A percentile compares a stretch with the other conserved stretches of the same genome.
These are phyloP conservation scores for Muricea muricata DNA, from an alignment of 92 coral and sea anemone genomes.

Conservation along the genomic window DNA sequence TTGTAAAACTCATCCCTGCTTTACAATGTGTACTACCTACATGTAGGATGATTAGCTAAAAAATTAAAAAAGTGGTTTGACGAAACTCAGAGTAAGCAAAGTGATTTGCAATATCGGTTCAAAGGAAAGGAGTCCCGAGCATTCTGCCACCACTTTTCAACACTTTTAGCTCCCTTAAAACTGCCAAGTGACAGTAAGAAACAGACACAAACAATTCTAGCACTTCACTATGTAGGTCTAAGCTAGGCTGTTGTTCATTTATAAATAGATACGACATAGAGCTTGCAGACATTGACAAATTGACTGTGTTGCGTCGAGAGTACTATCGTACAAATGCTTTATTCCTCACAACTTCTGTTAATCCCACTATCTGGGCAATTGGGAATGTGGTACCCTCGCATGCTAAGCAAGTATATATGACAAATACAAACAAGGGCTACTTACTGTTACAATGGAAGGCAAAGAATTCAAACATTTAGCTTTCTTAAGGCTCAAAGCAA, in stretches of 20 bases:
- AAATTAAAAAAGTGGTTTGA: slow-evolving; percentile 53
- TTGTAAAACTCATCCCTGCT: too few species aligned
- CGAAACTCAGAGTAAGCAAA: too few species aligned
- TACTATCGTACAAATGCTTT: slow-evolving; percentile 65
- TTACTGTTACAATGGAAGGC: slow-evolving; percentile 78
- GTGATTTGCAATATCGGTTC: too few species aligned
- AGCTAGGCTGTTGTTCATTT: slow-evolving; percentile 51
- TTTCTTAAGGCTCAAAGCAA: too few species aligned
- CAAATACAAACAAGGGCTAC: slow-evolving; percentile 64
- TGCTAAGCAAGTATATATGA: slow-evolving; percentile 59
- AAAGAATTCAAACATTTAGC: slow-evolving; percentile 66
- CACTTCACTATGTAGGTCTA: slow-evolving; percentile 53
- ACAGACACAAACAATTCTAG: too few species aligned
- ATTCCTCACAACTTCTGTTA: slow-evolving; percentile 61
- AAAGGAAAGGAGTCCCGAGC: too few species aligned
- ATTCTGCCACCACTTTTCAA: too few species aligned
- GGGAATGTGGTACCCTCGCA: slow-evolving; percentile 66
- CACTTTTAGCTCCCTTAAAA: too few species aligned
- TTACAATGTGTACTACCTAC: slow-evolving; percentile 6
- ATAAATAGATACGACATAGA: slow-evolving; percentile 42
- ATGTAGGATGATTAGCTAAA: slow-evolving; percentile 54
- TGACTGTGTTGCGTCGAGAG: slow-evolving; percentile 42
- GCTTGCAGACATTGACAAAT: slow-evolving; percentile 42
- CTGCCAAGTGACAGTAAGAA: slow-evolving; percentile 65
- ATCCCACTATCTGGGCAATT: slow-evolving; percentile 72